Base-by-base conservation (phyloP, 2,797 vertebrate species). In the Rhinella marina region DNA sequence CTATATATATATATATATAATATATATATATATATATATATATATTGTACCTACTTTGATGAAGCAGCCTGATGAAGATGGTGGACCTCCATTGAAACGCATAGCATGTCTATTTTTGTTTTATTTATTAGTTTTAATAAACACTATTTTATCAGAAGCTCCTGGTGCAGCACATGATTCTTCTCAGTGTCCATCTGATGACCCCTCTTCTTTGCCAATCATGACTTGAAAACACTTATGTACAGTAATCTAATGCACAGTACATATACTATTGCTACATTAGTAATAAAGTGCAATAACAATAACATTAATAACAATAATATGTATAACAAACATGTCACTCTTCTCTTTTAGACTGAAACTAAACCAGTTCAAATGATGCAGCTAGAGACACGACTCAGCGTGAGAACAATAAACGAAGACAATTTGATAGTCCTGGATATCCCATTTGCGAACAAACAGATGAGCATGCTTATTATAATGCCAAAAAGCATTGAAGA, bases 301-400 rank as follows among this genome's bases (percentile, higher is more conserved):
- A 64, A 25, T 64, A 66, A 25, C 25, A 66, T 12, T 14, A 14
- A 66, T 66, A 27, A 66, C 16, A 66, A 27, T 64, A 9, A 64
- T 41, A 41, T 2, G 13, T 23, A 68, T 27, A 72, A 32, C 7
- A 72, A 54, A 77, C 32, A 16, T 29, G 27, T 85, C 21, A 62
- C 56, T 90, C 54, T 89, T 0, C 90, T 66, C 88, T 91, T 90
- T 27, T 85, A 96, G 95, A 93, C 91, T 54, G 95, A 96, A 87
- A 95, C 92, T 52, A 96, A 93, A 80, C 93, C 94, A 0, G 94
- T 95, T 82, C 94, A 95, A 54, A 96, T 96, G 95, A 96, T 96
- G 95, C 93, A 92, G 19, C 73, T 93, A 85, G 95, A 96, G 90
- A 94, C 95, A 82, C 94, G 93, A 0, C 95, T 95, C 91, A 94